These are phyloP conservation scores for Pyrrhosoma nymphula DNA, from an alignment of 2,888 invertebrate species.

Conservation along the genomic window DNA sequence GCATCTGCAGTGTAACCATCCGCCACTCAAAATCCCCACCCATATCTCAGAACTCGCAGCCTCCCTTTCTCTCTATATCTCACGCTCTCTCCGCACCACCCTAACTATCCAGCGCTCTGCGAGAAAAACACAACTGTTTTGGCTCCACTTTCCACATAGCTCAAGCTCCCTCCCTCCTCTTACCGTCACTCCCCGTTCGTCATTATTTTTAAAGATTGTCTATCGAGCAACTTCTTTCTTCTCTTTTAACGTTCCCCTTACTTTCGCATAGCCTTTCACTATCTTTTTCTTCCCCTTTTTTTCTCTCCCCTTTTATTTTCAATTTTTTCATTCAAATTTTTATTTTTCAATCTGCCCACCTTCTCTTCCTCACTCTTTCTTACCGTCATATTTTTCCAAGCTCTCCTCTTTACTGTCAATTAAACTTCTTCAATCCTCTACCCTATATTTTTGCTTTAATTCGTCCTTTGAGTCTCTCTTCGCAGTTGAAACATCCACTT, in stretches of 20 bases:
- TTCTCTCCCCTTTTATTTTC: background rate
- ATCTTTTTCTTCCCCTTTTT: background rate
- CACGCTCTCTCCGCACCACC: background rate
- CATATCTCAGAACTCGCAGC: background rate
- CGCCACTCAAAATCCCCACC: background rate
- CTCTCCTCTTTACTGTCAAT: background rate
- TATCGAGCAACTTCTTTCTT: background rate
- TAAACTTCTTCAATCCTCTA: no score
- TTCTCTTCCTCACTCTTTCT: background rate
- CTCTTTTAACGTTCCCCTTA: no score
- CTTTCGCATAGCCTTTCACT: no score
- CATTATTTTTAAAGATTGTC: background rate
- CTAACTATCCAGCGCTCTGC: slow-evolving; percentile 4
- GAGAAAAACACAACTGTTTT: background rate
- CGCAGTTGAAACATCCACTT: no score
- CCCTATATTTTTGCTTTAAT: background rate
- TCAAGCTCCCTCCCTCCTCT: background rate
- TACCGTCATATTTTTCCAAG: background rate
- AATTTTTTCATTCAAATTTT: background rate
- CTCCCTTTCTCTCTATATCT: no score
- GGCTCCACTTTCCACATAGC: background rate
- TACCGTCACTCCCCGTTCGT: background rate
- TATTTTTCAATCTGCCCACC: background rate
- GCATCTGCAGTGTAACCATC: background rate
- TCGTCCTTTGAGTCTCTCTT: background rate